Conservation (phyloP, 2,113 vertebrate species). For the Gracilinanus agilis region DNA sequence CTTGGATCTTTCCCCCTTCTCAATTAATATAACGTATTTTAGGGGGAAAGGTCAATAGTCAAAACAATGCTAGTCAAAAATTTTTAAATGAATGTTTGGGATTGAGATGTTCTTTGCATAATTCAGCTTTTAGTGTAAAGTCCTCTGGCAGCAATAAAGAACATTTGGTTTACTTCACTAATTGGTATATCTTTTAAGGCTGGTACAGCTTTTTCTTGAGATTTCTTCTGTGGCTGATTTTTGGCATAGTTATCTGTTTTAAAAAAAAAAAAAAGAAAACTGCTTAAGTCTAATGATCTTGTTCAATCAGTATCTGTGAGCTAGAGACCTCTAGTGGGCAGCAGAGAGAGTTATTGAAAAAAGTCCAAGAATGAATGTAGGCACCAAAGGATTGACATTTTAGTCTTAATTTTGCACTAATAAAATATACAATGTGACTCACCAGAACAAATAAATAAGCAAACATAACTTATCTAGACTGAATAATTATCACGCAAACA, state of each 20-base stretch:
- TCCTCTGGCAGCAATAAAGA: slow-evolving; percentile 85
- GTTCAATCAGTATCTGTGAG: not conserved
- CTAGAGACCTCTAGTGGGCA: not conserved
- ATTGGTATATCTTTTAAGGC: slow-evolving; percentile 91
- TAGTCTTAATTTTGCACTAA: not conserved
- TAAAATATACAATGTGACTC: not conserved
- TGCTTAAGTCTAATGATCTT: not conserved
- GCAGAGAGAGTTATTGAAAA: not conserved
- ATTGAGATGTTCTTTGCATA: not conserved
- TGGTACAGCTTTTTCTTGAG: slow-evolving; percentile 88
- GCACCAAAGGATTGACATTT: not conserved
- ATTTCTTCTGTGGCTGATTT: slow-evolving; percentile 86
- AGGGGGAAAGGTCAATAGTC: slow-evolving; percentile 13
- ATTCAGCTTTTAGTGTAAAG: slow-evolving; percentile 63
- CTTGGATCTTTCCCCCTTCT: slow-evolving; percentile 25
- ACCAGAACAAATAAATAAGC: not conserved
- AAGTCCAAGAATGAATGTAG: not conserved
- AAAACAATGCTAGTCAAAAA: slow-evolving; percentile 45
- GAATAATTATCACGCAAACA: not conserved
- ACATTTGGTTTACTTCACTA: slow-evolving; percentile 93
- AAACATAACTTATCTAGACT: not conserved
- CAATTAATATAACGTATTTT: slow-evolving; percentile 1
- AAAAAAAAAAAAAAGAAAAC: slow-evolving; percentile 49
- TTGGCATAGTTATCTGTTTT: slow-evolving; percentile 91
- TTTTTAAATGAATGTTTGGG: slow-evolving; percentile 9